Percentiles rank a stretch among this genome's conserved stretches.
Evolutionary conservation across 2,113 vertebrate species (phyloP).

Genomic region (Gallinago paraguaiae): DNA sequence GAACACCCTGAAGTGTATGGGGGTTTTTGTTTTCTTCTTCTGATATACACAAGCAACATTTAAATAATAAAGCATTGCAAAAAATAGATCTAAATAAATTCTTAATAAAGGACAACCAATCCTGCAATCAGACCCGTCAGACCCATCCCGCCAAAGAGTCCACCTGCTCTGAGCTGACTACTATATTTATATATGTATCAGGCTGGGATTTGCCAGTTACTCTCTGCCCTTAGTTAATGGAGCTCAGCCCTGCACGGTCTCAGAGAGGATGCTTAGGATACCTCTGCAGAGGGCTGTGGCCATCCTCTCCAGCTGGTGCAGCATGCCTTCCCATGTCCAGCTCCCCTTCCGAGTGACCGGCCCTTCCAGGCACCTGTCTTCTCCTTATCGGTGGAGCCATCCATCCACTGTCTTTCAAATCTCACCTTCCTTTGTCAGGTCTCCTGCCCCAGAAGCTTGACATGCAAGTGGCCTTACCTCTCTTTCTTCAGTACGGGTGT

Average conservation of each 20-base stretch:
- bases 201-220: slow-evolving; percentile 30
- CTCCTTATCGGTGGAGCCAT: neutral
- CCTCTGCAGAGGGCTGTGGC: neutral
- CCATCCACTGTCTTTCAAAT: neutral
- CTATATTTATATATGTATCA: slow-evolving; percentile 43
- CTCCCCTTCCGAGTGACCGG: neutral
- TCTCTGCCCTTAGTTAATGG: neutral
- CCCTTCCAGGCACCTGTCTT: neutral
- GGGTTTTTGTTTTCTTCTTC: neutral
- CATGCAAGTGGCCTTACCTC: neutral
- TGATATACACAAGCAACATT: neutral
- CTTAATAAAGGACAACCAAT: neutral
- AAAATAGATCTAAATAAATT: slow-evolving; percentile 5
- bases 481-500: neutral
- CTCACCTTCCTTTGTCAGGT: neutral
- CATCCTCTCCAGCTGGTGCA: neutral
- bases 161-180: slow-evolving; percentile 43
- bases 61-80: neutral
- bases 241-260: neutral
- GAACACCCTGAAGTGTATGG: neutral
- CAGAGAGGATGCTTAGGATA: slow-evolving; percentile 34
- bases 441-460: neutral
- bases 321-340: neutral
- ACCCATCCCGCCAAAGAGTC: neutral
- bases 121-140: neutral